Percentiles rank a stretch among this genome's conserved stretches.
phyloP scores from a whole-genome alignment of 1,140 invertebrate species.

The Lucilia cuprina region DNA sequence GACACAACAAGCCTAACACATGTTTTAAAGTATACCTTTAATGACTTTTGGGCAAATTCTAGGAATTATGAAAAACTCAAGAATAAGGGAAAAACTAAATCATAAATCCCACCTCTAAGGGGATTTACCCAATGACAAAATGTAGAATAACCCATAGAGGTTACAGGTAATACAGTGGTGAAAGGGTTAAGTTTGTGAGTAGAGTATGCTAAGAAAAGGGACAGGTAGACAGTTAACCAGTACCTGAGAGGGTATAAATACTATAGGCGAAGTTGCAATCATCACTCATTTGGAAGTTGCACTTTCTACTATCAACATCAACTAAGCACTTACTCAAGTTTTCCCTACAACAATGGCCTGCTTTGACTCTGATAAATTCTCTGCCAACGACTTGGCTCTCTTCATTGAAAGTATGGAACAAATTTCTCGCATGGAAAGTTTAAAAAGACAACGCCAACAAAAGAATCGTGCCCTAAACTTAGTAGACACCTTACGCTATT shows the following conservation, averaged over 20 bases:
- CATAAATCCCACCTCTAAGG: neutral
- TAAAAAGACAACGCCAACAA: neutral
- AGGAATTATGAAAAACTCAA: neutral
- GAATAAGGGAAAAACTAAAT: neutral
- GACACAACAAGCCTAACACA: neutral
- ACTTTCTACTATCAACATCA: neutral
- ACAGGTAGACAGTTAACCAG: neutral
- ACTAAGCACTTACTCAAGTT: neutral
- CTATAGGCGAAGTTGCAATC: neutral
- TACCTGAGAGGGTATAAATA: neutral
- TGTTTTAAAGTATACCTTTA: neutral
- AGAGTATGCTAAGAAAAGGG: neutral
- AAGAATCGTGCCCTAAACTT: neutral
- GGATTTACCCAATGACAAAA: neutral
- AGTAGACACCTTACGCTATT: neutral
- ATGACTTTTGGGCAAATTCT: neutral
- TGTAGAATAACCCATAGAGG: neutral
- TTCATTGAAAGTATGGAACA: conserved; percentile 18
- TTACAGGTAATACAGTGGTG: neutral
- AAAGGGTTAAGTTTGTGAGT: neutral
- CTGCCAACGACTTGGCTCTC: neutral
- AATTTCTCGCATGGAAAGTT: neutral
- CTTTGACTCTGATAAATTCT: neutral
- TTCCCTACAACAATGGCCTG: neutral
- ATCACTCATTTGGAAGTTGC: neutral